Base-by-base conservation (phyloP, 2,888 invertebrate genomes). In the Lomographa bimaculata region DNA sequence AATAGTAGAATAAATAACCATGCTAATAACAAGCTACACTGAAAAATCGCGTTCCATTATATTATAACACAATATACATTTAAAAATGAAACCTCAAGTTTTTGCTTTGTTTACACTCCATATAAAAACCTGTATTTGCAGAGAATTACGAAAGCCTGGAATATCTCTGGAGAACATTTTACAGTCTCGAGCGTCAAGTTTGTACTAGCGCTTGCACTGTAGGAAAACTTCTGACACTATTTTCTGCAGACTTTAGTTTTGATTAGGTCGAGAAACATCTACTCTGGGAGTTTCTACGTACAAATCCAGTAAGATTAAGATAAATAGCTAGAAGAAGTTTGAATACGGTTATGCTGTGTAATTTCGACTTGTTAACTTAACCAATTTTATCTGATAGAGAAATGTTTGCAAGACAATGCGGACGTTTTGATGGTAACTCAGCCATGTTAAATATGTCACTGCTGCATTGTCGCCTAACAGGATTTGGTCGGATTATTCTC, bases 241-340 rank as follows among this genome's bases (percentile, higher is more conserved):
- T 81, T 81, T 78, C 77, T 66, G 60, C 58, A 60, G 78, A 80
- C 66, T 82, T 75, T 57, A 54, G 64, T 66, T 78, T 72, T 80
- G 83, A 83, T 84, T 81, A 76, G 76, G 70, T 72, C 62, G 60
- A 51, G 57, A 67, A 76, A 71, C 67, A 79, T 66, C 23, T 12
- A 50, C 53, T 52, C 55, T 50, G 49, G 51, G 52, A 58, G 55
- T 61, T 64, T 60, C 45, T 45, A 39, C 47, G 43, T 51, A 44
- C 45, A 54, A 54, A 54, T 63, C 52, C 50, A 50, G 50, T 60
- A 52, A 51, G 51, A 60, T 46, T 52, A 60, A 59, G 57, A 58
- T 64, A 64, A 64, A 66, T 64, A 61, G 38, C 34, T 35, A 35
- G 17, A 7, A 20, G 33, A 43, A 46, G 40, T 47, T 27, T 19